Evolutionary conservation across 1,140 invertebrate genomes (phyloP).

Genomic region (Zaprionus gabonicus): DNA sequence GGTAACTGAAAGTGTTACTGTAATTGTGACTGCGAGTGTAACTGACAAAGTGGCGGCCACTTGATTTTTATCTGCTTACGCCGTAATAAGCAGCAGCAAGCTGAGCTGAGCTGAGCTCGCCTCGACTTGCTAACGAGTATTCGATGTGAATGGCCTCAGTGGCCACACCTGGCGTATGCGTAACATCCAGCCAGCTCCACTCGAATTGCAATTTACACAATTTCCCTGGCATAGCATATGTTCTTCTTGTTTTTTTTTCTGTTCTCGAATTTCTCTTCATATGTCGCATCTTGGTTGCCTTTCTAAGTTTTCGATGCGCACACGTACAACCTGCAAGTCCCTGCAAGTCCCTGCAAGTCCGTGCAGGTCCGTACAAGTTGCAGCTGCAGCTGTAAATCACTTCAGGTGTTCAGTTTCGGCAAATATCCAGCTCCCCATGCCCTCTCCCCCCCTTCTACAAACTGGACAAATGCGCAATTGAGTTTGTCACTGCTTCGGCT

Average conservation of each 20-base stretch:
- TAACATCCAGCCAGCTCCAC: background rate
- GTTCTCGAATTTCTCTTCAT: background rate
- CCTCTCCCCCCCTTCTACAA: background rate
- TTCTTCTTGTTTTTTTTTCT: background rate
- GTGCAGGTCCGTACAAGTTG: background rate
- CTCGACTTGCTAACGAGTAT: slow-evolving; percentile 24
- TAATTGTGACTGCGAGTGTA: background rate
- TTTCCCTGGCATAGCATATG: background rate
- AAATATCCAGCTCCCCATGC: background rate
- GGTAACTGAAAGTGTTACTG: slow-evolving; percentile 25
- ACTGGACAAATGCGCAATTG: slow-evolving; percentile 41
- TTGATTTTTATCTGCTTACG: slow-evolving; percentile 15
- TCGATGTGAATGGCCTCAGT: slow-evolving; percentile 10
- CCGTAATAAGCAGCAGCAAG: slow-evolving; percentile 19
- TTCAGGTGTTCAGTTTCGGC: slow-evolving; percentile 13
- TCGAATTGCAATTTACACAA: slow-evolving; percentile 2
- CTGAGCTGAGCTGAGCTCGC: background rate
- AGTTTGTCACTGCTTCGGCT: slow-evolving; percentile 19
- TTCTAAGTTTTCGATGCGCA: background rate
- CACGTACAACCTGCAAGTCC: slow-evolving; percentile 3
- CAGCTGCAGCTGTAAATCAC: slow-evolving; percentile 21
- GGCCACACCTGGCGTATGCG: slow-evolving; percentile 22
- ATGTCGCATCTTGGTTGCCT: background rate
- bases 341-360: slow-evolving; percentile 5
- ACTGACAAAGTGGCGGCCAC: slow-evolving; percentile 12